These are phyloP conservation scores for Echinarachnius parma DNA, from an alignment of 53 echinoderm and acorn worm genomes.

Conservation along the genomic window DNA sequence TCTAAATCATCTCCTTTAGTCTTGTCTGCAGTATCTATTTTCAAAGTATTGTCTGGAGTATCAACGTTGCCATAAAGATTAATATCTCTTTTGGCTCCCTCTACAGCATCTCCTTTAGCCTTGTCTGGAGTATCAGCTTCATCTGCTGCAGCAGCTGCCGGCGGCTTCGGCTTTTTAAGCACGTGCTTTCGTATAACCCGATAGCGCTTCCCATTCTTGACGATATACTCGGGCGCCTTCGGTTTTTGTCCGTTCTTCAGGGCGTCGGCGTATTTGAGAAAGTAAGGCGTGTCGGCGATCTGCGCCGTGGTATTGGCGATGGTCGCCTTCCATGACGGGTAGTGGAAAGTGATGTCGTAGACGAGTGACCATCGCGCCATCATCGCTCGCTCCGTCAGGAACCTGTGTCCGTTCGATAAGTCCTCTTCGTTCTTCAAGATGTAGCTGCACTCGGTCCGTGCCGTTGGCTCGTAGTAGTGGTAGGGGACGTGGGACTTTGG, in stretches of 20 bases:
- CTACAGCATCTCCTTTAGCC: too few relatives aligned
- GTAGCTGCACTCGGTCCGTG: conserved; percentile 73
- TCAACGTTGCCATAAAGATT: too few relatives aligned
- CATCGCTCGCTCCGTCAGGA: conserved; percentile 87
- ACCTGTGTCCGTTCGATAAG: conserved; percentile 67
- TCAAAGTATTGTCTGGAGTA: too few relatives aligned
- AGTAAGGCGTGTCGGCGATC: conserved; percentile 68
- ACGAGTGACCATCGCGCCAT: conserved; percentile 79
- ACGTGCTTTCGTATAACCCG: conserved; percentile 9
- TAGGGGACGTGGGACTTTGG: conserved; percentile 76
- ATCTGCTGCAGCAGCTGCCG: too few relatives aligned
- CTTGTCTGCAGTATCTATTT: too few relatives aligned
- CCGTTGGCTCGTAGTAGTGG: conserved; percentile 79
- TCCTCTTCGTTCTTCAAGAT: conserved; percentile 67
- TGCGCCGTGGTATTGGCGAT: conserved; percentile 13
- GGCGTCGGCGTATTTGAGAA: conserved; percentile 69
- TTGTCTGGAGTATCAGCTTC: too few relatives aligned
- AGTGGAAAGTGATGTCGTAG: conserved; percentile 71
- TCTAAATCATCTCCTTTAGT: too few relatives aligned
- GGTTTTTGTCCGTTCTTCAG: background rate
- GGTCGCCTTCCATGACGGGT: conserved; percentile 70
- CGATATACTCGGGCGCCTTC: conserved; percentile 9
- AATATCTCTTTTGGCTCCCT: too few relatives aligned
- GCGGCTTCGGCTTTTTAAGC: too few relatives aligned
- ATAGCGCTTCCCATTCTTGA: conserved; percentile 13